Evolutionary conservation across 2,797 vertebrate genomes (phyloP), one percentile per base, ranked within the genome.

Genomic region (Chiroxiphia lanceolata): DNA sequence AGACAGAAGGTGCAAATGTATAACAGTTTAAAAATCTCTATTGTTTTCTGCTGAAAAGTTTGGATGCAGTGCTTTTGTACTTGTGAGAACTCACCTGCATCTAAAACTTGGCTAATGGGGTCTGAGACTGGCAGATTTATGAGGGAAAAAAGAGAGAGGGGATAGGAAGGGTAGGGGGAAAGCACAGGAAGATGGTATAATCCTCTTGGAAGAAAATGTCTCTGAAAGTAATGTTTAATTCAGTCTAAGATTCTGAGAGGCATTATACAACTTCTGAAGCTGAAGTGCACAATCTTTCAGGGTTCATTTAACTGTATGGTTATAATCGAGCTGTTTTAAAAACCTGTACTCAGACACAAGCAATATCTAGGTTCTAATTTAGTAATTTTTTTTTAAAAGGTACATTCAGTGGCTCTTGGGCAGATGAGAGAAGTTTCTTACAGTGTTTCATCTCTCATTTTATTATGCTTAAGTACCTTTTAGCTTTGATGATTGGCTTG

Each of bases 181-280:
- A 87, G 33, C 44, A 78, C 0, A 1, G 33, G 31, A 86, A 81
- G n/a, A 23, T 79, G 16, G 40, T 86, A 20, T 23, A 92, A 34
- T 83, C n/a, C 44, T 45, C 33, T 18, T 94, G 54, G 33, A 86
- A 94, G 44, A 76, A 89, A 57, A 83, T 34, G 47, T 87, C 47
- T 36, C 74, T 84, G 63, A 25, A 94, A 94, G 27, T 94, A 79
- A 90, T 72, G 33, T 93, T 96, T 95, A 94, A 94, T 96, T 94
- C 72, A 88, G 38, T 88, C 87, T 53, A 72, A 72, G 63, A 72
- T 81, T 90, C 64, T 57, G 38, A 87, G 65, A 91, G 53, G 53
- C 23, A 33, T 81, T 90, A 80, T 57, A 57, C 67, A 87, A 47
- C 74, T 89, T 89, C 42, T 89, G 80, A 70, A 95, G 74, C 68